A percentile compares a stretch with the other conserved stretches of the same genome.
phyloP scores from a whole-genome alignment of 2,888 invertebrate genomes.

The Entomobrya multifasciata region DNA sequence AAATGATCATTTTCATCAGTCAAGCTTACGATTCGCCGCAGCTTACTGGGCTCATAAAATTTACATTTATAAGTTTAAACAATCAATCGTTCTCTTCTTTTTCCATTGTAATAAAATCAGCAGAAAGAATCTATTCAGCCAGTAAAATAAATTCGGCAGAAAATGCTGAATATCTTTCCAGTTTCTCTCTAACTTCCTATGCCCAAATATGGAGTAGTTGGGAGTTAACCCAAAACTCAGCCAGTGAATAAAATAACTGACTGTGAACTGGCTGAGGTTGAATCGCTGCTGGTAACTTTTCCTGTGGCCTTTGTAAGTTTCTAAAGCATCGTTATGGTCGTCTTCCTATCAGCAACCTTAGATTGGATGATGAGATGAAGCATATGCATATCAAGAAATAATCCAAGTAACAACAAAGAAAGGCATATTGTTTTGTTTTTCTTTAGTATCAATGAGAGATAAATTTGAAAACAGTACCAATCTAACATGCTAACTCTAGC shows the following conservation, averaged over 20 bases:
- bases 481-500: no score
- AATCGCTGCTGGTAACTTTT: slow-evolving; percentile 62
- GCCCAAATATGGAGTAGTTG: slow-evolving; percentile 60
- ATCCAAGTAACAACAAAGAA: no score
- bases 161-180: slow-evolving; percentile 64
- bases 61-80: neutral
- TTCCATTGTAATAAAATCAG: slow-evolving; percentile 24
- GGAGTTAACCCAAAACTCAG: slow-evolving; percentile 59
- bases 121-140: slow-evolving; percentile 32
- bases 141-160: no score
- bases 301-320: no score
- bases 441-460: no score
- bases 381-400: no score
- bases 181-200: neutral
- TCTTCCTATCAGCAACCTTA: neutral
- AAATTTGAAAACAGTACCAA: no score
- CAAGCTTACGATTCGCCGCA: no score
- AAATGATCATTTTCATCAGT: no score
- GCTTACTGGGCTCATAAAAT: no score
- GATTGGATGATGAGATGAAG: no score
- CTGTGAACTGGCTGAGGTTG: slow-evolving; percentile 21
- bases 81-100: neutral
- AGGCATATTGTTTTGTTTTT: no score
- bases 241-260: slow-evolving; percentile 22
- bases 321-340: slow-evolving; percentile 13